These are phyloP conservation scores for Ancistrus triradiatus DNA, from an alignment of 2,113 vertebrate genomes.

Conservation along the genomic window DNA sequence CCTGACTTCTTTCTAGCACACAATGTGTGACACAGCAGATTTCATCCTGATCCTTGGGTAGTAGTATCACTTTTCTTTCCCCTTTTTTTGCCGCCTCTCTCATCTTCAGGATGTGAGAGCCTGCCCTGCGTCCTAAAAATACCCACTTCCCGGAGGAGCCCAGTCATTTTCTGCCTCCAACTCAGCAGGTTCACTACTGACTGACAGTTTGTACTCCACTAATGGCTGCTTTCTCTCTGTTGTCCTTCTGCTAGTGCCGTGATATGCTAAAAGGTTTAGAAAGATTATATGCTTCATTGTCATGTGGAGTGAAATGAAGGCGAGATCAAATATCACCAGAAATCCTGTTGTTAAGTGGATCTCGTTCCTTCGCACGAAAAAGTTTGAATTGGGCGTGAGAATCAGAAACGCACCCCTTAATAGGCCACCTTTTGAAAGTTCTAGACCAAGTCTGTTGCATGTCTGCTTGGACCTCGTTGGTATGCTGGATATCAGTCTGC, in stretches of 20 bases:
- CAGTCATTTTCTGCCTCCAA: constrained; percentile 1
- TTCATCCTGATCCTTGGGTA: no score
- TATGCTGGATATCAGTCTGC: no score
- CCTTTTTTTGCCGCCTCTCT: background rate
- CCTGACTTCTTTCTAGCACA: no score
- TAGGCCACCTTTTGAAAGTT: no score
- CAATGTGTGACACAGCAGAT: no score
- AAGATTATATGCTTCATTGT: background rate
- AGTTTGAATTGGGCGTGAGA: no score
- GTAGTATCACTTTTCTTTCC: background rate
- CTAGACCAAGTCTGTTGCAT: no score
- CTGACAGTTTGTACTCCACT: no score
- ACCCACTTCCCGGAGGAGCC: constrained; percentile 3
- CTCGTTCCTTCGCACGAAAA: no score
- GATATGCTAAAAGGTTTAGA: background rate
- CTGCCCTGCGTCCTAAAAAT: constrained; percentile 1
- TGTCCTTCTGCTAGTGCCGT: background rate
- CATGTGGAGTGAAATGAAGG: background rate
- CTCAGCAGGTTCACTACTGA: constrained; percentile 1
- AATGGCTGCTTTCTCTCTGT: background rate
- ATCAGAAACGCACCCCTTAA: no score
- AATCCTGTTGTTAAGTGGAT: no score
- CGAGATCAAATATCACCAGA: background rate
- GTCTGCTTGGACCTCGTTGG: no score
- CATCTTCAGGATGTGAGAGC: background rate